These are phyloP conservation scores for Cryptocheilus praepositus DNA, from an alignment of 2,888 invertebrate genomes.

Conservation along the genomic window DNA sequence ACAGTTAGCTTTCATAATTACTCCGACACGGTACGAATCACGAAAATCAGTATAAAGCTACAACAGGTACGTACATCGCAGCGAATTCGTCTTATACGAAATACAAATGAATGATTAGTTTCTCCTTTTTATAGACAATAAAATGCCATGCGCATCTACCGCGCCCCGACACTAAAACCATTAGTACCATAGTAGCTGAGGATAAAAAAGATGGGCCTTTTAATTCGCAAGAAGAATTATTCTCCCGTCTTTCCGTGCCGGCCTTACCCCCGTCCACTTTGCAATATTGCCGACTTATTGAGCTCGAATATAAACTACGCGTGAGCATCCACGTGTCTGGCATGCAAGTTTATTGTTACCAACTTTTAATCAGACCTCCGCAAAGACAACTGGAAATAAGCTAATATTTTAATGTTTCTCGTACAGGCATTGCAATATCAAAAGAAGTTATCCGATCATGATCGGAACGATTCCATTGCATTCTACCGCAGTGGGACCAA, in stretches of 20 bases:
- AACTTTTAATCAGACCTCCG: not conserved
- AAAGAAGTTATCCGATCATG: slow-evolving; percentile 34
- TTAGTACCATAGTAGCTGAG: not conserved
- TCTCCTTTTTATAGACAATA: not conserved
- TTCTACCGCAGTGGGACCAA: not conserved
- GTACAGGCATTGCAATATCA: slow-evolving; percentile 32
- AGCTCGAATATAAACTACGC: slow-evolving; percentile 32
- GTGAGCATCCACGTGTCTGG: slow-evolving; percentile 33
- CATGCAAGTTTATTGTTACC: slow-evolving; percentile 29
- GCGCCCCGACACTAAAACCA: slow-evolving; percentile 50
- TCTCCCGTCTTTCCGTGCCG: slow-evolving; percentile 28
- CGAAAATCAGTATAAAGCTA: slow-evolving; percentile 37
- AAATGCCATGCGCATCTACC: slow-evolving; percentile 76
- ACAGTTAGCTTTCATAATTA: slow-evolving; percentile 81
- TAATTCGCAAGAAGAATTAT: not conserved
- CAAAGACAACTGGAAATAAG: not conserved
- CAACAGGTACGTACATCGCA: slow-evolving; percentile 37
- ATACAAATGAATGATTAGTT: not conserved
- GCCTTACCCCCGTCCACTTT: slow-evolving; percentile 42
- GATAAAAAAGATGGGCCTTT: slow-evolving; percentile 7
- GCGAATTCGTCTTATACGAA: not conserved
- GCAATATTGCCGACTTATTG: slow-evolving; percentile 38
- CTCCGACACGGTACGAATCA: slow-evolving; percentile 78
- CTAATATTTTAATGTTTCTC: not conserved
- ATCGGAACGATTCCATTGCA: slow-evolving; percentile 49